These are phyloP conservation scores for Eupithecia subfuscata DNA, from an alignment of 2,888 invertebrate genomes.

Conservation along the genomic window DNA sequence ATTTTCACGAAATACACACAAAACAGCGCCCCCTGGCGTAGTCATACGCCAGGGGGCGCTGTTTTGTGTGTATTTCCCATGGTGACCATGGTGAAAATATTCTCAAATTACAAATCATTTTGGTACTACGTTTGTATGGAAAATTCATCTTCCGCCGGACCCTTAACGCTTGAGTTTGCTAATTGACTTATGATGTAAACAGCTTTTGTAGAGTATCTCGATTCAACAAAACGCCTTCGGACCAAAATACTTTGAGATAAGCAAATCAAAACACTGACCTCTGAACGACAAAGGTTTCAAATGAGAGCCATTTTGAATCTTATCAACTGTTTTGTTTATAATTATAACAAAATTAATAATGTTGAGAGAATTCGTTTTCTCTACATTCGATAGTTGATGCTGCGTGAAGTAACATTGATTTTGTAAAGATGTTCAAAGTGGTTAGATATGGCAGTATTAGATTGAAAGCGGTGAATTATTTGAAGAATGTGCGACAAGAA, in stretches of 20 bases:
- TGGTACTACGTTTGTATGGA: no score
- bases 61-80: no score
- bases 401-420: conserved; percentile 38
- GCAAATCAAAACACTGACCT: conserved; percentile 53
- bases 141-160: no score
- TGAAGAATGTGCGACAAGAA: conserved; percentile 55
- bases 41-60: no score
- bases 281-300: conserved; percentile 44
- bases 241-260: conserved; percentile 48
- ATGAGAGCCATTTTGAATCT: conserved; percentile 36
- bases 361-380: background rate
- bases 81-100: no score
- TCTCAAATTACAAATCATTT: no score
- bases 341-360: background rate
- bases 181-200: background rate
- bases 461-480: conserved; percentile 58
- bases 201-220: conserved; percentile 11
- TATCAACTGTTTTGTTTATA: conserved; percentile 26
- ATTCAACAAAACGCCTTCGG: conserved; percentile 22
- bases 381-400: conserved; percentile 41
- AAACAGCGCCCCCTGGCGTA: no score
- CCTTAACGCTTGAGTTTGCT: background rate
- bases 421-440: conserved; percentile 68
- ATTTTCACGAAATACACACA: no score
- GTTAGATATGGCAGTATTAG: conserved; percentile 60